Evolutionary conservation across 1,140 invertebrate species (phyloP), one percentile per base, ranked within the genome.

Genomic region (Portunus trituberculatus): DNA sequence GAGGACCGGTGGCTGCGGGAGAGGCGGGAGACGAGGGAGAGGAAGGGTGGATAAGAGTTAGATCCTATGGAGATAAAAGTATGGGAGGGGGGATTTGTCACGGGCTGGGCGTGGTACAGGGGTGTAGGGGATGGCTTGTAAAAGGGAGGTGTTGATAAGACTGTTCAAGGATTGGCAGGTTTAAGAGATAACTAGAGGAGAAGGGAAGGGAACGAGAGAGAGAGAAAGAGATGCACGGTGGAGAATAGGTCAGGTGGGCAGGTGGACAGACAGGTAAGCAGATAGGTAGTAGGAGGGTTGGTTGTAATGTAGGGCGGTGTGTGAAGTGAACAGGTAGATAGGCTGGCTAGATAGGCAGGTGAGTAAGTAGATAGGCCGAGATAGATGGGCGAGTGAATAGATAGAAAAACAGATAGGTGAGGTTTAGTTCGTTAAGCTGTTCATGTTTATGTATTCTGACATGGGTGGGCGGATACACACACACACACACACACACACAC

Each of bases 81-180:
- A 76, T 12, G 16, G 20, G 25, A n/a, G 67, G 20, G 67, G 67
- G 67, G 67, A 76, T 76, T 76, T 76, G 67, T 76, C 67, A 76
- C 67, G 67, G 67, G 20, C 25, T 25, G 67, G 67, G 67, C 16
- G 67, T 76, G 67, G 67, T 76, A n/a, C 0, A 20, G n/a, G 20
- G 20, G 67, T 59, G 52, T 20, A 20, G 16, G 20, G 67, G 67
- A 20, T n/a, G 67, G 67, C 67, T 76, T 76, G 67, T 76, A 76
- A n/a, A 76, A 76, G 67, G 67, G 25, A 76, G 67, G 67, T 76
- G 67, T 76, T 76, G 67, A 76, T 76, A 76, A 76, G 67, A 76
- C 12, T 76, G 67, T n/a, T 76, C 67, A 76, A n/a, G 67, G 67
- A 76, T 76, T 76, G 67, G 67, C 67, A 76, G 67, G 67, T 76